Percentiles rank a stretch among this genome's conserved stretches.
Evolutionary conservation across 2,797 vertebrate genomes (phyloP).

Genomic region (Neomorphus geoffroyi): DNA sequence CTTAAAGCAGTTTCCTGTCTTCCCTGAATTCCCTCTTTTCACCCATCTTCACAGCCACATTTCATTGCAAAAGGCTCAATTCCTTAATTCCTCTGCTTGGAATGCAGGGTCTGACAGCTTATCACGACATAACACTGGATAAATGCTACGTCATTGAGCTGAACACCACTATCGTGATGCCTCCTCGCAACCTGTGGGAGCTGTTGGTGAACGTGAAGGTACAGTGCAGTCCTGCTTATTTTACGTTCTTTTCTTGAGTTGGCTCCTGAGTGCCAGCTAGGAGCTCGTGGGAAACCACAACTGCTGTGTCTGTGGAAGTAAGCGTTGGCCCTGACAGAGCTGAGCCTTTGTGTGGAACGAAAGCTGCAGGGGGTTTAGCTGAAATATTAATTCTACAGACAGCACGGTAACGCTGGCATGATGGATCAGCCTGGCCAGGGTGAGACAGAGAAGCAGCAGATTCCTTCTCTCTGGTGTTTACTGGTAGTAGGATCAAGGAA

Average conservation of each 20-base stretch:
- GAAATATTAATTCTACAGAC: neutral
- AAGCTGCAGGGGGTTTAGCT: neutral
- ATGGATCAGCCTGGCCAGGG: neutral
- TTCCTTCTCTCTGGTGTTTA: neutral
- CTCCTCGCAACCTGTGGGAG: conserved; percentile 93
- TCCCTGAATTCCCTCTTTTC: neutral
- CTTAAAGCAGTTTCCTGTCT: neutral
- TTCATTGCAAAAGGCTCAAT: neutral
- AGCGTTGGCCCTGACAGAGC: neutral
- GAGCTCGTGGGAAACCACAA: neutral
- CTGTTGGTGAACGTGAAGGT: conserved; percentile 94
- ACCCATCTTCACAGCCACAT: accelerated
- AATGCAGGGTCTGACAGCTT: conserved; percentile 89
- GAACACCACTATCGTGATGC: conserved; percentile 93
- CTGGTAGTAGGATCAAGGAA: neutral
- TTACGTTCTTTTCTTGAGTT: neutral
- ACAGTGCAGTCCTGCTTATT: neutral
- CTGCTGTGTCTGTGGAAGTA: neutral
- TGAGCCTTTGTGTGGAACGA: neutral
- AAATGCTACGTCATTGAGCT: conserved; percentile 94
- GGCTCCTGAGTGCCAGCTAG: neutral
- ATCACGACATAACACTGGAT: conserved; percentile 91
- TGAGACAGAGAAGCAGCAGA: neutral
- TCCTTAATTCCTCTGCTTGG: neutral
- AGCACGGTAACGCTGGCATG: accelerated